Base-by-base conservation (phyloP, 2,888 invertebrate species). In the Pilophorus perplexus region DNA sequence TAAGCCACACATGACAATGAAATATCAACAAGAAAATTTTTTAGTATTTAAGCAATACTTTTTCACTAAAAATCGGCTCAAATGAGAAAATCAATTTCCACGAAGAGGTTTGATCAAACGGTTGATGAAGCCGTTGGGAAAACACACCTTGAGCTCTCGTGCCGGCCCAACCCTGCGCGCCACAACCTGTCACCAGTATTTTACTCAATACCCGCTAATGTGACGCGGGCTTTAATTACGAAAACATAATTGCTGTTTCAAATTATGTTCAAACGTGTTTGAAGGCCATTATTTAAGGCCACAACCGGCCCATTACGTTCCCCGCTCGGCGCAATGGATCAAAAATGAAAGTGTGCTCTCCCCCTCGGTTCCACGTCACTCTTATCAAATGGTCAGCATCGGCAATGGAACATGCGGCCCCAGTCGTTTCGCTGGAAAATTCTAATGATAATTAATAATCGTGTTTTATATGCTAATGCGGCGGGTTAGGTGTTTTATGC, bases 251-350 rank as follows among this genome's bases (percentile, higher is more conserved):
- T 25, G 55, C 55, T 33, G 28, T 33, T 55, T 55, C 55, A 55
- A 55, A 55, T 55, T 55, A 55, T 55, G 55, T 55, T 55, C 55
- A 55, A 55, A 55, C 55, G 55, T 55, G 55, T 55, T 55, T 37
- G 55, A 37, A 37, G 16, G 55, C 37, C 55, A 55, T 55, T 55
- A 55, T 55, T 55, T 55, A 55, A 50, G n/a, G 33, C 12, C 10
- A 37, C 55, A 55, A 55, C 37, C 22, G 46, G 22, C 46, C 22
- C 22, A n/a, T n/a, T n/a, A n/a, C n/a, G n/a, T n/a, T n/a, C n/a
- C n/a, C n/a, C n/a, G n/a, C n/a, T n/a, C n/a, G 18, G 16, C 2
- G 16, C 16, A 22, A 38, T 38, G 38, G 38, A 12, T 12, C 38
- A 6, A 14, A 3, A 14, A 38, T 4, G 23, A 16, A 5, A n/a